Percentiles rank a stretch among this genome's conserved stretches.
Conservation (phyloP, 1,140 invertebrate species). For the Zaprionus ghesquierei region DNA sequence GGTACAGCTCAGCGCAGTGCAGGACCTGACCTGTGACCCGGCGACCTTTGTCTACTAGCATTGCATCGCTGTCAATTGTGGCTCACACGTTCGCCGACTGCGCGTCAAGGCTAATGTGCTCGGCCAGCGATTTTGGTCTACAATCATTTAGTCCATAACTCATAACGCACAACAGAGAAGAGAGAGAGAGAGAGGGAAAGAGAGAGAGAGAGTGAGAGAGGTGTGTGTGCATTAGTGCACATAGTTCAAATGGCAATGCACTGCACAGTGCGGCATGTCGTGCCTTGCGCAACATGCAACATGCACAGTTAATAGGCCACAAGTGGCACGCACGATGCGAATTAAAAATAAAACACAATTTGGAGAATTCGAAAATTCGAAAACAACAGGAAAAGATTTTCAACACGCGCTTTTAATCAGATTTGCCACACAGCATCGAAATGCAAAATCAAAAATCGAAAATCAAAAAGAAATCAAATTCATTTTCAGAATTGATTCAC, state of each 20-base stretch:
- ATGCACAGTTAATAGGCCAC: constrained; percentile 67
- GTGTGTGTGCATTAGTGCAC: not conserved
- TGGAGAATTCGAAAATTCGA: too few species aligned
- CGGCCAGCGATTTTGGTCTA: not conserved
- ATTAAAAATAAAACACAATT: not conserved
- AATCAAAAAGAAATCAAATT: constrained; percentile 65
- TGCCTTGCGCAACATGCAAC: constrained; percentile 39
- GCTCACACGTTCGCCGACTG: constrained; percentile 45
- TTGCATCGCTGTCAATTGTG: constrained; percentile 54
- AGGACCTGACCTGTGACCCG: not conserved
- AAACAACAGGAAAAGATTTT: constrained; percentile 66
- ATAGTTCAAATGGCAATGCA: constrained; percentile 47
- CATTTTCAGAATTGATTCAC: constrained; percentile 39
- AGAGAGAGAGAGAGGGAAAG: too few species aligned
- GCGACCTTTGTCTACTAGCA: not conserved
- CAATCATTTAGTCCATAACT: constrained; percentile 10
- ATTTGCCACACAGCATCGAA: constrained; percentile 45
- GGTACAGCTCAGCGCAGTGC: constrained; percentile 10
- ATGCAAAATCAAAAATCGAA: constrained; percentile 52
- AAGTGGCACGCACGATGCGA: constrained; percentile 42
- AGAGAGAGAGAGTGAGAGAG: too few species aligned
- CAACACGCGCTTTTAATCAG: constrained; percentile 75
- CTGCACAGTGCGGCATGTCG: constrained; percentile 36
- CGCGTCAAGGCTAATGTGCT: constrained; percentile 62
- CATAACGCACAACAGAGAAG: constrained; percentile 13